These are phyloP conservation scores for Manacus vitellinus DNA, from an alignment of 2,113 vertebrate species.

Conservation along the genomic window DNA sequence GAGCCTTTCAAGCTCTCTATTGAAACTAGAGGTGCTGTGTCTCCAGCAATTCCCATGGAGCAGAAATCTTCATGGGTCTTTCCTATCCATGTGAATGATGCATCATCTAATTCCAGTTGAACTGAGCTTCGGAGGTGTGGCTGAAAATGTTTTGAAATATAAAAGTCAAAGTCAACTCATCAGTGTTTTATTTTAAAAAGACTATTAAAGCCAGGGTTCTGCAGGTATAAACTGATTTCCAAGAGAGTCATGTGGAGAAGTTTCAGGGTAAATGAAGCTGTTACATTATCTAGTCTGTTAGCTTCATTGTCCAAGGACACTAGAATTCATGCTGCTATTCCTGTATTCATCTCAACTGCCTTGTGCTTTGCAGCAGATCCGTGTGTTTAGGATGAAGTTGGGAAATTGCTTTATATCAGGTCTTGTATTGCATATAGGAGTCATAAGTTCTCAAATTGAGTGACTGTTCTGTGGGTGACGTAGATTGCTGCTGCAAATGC, in stretches of 20 bases:
- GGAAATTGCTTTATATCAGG: not conserved
- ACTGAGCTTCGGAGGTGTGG: not conserved
- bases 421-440: not conserved
- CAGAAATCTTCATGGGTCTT: not conserved
- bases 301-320: not conserved
- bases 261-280: not conserved
- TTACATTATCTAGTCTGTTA: not conserved
- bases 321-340: not conserved
- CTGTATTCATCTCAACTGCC: not conserved
- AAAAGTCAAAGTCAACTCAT: not conserved
- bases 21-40: not conserved
- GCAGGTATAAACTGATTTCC: not conserved
- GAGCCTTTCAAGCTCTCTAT: not conserved
- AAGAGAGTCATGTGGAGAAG: not conserved
- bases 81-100: not conserved
- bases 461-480: not conserved
- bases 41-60: not conserved
- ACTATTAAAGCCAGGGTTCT: not conserved
- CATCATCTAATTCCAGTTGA: not conserved
- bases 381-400: not conserved
- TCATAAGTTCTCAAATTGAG: not conserved
- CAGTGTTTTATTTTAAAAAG: slow-evolving; percentile 24
- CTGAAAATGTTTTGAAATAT: not conserved
- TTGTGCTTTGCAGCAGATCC: slow-evolving; percentile 6
- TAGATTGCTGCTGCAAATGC: slow-evolving; percentile 5